phyloP scores from a whole-genome alignment of 2,888 invertebrate species.

The Chaetogeoica ovagalla region DNA sequence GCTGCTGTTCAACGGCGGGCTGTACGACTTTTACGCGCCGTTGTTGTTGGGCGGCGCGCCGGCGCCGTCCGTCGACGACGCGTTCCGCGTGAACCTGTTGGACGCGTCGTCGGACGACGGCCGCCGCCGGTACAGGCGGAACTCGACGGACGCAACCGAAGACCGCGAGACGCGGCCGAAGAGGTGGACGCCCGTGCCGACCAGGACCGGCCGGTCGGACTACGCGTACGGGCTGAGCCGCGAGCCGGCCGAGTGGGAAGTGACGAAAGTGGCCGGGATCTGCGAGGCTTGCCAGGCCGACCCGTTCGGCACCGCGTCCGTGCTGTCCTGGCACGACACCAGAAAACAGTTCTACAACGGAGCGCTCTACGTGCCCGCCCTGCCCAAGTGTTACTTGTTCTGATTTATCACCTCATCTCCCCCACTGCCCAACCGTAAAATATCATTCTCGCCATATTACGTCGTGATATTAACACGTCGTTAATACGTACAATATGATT shows the following conservation, averaged over 20 bases:
- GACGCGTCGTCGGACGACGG: neutral
- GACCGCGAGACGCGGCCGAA: neutral
- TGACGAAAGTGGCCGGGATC: slow-evolving; percentile 76
- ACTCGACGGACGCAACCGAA: neutral
- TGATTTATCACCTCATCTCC: slow-evolving; percentile 54
- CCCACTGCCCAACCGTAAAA: too few relatives aligned
- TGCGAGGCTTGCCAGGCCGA: slow-evolving; percentile 76
- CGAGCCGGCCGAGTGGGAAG: slow-evolving; percentile 82
- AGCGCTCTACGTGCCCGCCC: slow-evolving; percentile 70
- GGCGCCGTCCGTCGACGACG: neutral
- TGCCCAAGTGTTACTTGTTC: slow-evolving; percentile 63
- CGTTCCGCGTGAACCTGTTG: slow-evolving; percentile 26
- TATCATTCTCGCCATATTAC: neutral
- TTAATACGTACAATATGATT: too few relatives aligned
- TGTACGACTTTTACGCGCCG: slow-evolving; percentile 19
- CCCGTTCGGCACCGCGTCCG: slow-evolving; percentile 78
- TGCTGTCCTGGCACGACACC: slow-evolving; percentile 76
- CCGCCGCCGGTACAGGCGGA: too few relatives aligned
- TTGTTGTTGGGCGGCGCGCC: neutral
- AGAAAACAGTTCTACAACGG: slow-evolving; percentile 75
- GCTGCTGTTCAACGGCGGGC: slow-evolving; percentile 16
- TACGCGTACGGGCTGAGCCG: neutral
- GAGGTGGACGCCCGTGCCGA: slow-evolving; percentile 7
- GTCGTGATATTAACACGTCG: too few relatives aligned
- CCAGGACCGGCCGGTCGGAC: neutral